These are phyloP conservation scores for Brachyalestes nurse DNA, from an alignment of 2,797 vertebrate genomes.

Conservation along the genomic window DNA sequence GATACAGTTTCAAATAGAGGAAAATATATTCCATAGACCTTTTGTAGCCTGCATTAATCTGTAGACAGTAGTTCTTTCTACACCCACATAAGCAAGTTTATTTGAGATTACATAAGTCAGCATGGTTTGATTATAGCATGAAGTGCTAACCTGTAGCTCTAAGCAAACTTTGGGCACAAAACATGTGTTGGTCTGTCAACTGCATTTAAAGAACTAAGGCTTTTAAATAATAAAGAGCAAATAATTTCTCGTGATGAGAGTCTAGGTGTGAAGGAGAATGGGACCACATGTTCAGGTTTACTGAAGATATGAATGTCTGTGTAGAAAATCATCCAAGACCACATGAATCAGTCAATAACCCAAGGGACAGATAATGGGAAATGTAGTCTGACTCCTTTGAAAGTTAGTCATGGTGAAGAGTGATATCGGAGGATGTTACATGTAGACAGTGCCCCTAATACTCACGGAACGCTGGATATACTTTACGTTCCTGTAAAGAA, in stretches of 20 bases:
- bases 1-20: not conserved
- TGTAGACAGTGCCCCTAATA: conserved; percentile 2
- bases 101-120: no score
- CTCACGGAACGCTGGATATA: not conserved
- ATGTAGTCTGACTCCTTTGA: not conserved
- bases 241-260: no score
- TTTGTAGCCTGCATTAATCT: not conserved
- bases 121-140: not conserved
- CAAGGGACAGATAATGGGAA: not conserved
- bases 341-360: not conserved
- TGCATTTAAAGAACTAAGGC: no score
- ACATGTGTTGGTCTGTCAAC: no score
- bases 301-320: not conserved
- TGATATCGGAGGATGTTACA: not conserved
- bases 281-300: not conserved
- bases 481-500: conserved; percentile 14
- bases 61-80: not conserved
- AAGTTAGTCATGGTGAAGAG: not conserved
- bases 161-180: no score
- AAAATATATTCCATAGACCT: not conserved
- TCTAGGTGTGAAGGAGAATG: not conserved
- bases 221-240: not conserved
- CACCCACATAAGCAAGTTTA: no score
- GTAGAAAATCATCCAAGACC: not conserved
- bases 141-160: not conserved